Evolutionary conservation across 2,113 vertebrate species (phyloP), one percentile per base, ranked within the genome.

Genomic region (Dipodomys merriami): DNA sequence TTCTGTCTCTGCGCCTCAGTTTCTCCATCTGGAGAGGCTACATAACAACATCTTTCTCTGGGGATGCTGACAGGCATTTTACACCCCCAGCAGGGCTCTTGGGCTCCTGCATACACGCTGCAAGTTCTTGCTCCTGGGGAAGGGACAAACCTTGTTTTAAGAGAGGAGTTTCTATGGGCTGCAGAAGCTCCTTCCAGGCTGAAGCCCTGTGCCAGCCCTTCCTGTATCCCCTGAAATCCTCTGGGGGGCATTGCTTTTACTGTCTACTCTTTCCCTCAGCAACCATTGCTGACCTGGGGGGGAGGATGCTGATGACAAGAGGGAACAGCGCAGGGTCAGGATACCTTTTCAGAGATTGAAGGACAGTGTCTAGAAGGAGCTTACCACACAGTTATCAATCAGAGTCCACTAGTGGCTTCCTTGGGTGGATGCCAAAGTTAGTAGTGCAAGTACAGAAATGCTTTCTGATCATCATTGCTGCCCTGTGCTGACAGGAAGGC

Each of bases 291-390:
- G 71, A n/a, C 62, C 23, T 3, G 4, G 23, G 0, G 0, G 29
- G 0, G 10, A n/a, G 60, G 27, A 33, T 78, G 15, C 39, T 33
- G 6, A 57, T 35, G 60, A 1, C 18, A 49, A 1, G 29, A 71
- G 25, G 6, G 25, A n/a, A 22, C 29, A 2, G 0, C 46, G 29
- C 13, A 18, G 49, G 29, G 22, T 6, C 1, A 0, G 3, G 1
- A 15, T 9, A 33, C 60, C 67, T 80, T 46, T 73, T 79, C 79
- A 53, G 57, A 69, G 39, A 44, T 33, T 0, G 11, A 11, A 72
- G 57, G 77, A 5, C 5, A 18, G 33, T 27, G 7, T 22, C 13
- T 12, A 5, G 39, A 64, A n/a, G 82, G 15, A 25, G 39, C 25
- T 20, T 64, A 4, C 53, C 44, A 44, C 18, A 19, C 3, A 16